Percentiles rank a stretch among this genome's conserved stretches.
Conservation (phyloP, 2,113 vertebrate species). For the Alethe castanea region DNA sequence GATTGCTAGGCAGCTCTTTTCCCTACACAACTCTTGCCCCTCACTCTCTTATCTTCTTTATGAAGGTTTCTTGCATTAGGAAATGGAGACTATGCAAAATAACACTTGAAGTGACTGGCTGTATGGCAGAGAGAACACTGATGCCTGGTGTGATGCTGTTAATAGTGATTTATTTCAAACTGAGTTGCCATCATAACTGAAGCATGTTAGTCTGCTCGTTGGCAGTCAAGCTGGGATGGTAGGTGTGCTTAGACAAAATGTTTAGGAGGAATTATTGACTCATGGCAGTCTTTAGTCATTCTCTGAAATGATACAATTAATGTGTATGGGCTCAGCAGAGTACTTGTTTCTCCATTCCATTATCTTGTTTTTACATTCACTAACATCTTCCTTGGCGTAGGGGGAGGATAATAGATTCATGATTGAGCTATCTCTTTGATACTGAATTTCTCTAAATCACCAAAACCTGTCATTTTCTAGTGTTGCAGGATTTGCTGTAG, state of each 20-base stretch:
- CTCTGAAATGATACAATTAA: conserved; percentile 36
- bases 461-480: conserved; percentile 8
- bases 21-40: background rate
- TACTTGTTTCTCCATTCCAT: conserved; percentile 42
- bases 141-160: background rate
- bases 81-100: background rate
- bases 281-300: conserved; percentile 56
- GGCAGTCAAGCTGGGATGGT: conserved; percentile 45
- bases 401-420: conserved; percentile 14
- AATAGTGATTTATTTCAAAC: conserved; percentile 3
- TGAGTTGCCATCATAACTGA: background rate
- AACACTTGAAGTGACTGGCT: background rate
- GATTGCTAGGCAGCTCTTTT: background rate
- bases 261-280: conserved; percentile 53
- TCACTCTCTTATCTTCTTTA: background rate
- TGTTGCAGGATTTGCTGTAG: background rate
- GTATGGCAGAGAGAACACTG: background rate
- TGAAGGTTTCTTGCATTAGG: background rate
- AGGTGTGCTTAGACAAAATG: conserved; percentile 61
- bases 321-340: background rate
- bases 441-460: conserved; percentile 5
- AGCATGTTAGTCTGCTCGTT: conserved; percentile 37
- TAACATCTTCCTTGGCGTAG: background rate
- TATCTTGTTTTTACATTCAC: conserved; percentile 35
- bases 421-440: conserved; percentile 26